phyloP scores from a whole-genome alignment of 2,888 invertebrate genomes.

The Drosophila paranaensis region DNA sequence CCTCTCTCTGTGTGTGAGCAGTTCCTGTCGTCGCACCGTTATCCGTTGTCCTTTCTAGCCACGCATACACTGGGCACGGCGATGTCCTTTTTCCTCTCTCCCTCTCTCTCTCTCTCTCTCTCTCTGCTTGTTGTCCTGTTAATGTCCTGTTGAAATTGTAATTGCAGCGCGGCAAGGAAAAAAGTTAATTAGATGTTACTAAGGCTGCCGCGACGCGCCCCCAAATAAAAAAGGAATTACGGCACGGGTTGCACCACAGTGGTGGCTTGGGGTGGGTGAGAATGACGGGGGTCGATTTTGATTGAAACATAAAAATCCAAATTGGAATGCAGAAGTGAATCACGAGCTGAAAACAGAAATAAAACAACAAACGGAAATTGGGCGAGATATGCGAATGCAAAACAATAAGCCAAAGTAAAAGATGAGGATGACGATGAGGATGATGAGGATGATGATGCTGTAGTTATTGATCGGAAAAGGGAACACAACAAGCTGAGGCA shows the following conservation, averaged over 20 bases:
- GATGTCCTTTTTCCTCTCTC: background rate
- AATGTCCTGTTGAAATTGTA: conserved; percentile 70
- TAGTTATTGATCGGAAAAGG: conserved; percentile 14
- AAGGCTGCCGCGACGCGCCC: conserved; percentile 51
- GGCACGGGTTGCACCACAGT: conserved; percentile 6
- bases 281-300: conserved; percentile 24
- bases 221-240: conserved; percentile 15
- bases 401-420: conserved; percentile 52
- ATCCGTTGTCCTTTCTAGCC: conserved; percentile 22
- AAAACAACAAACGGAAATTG: conserved; percentile 78
- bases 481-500: conserved; percentile 12
- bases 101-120: too few relatives aligned
- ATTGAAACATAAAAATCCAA: conserved; percentile 55
- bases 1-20: conserved; percentile 29
- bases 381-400: conserved; percentile 60
- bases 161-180: conserved; percentile 63
- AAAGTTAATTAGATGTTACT: conserved; percentile 78
- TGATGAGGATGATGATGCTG: conserved; percentile 9
- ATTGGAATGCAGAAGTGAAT: conserved; percentile 54
- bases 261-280: conserved; percentile 1
- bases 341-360: conserved; percentile 29
- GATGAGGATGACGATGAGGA: conserved; percentile 7
- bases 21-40: conserved; percentile 49
- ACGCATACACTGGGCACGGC: conserved; percentile 14
- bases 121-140: conserved; percentile 17